These are phyloP conservation scores for Oncorhynchus masou DNA, from an alignment of 2,113 vertebrate species.

Conservation along the genomic window DNA sequence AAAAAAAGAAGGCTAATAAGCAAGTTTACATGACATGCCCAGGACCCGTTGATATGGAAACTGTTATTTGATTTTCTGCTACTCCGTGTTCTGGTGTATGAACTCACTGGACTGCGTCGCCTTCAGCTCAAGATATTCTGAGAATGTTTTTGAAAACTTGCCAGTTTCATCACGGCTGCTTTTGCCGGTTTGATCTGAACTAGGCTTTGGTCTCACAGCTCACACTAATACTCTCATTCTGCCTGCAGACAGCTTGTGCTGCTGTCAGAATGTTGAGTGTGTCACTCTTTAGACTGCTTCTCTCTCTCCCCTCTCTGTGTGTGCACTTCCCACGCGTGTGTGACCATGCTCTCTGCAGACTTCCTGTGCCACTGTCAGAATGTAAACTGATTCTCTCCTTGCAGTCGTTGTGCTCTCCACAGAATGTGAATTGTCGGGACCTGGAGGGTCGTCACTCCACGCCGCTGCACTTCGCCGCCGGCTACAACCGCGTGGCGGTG, in stretches of 20 bases:
- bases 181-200: background rate
- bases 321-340: too few species aligned
- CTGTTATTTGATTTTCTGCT: background rate
- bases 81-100: too few species aligned
- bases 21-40: background rate
- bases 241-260: background rate
- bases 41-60: background rate
- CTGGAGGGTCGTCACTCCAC: slow-evolving; percentile 97
- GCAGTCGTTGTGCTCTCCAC: slow-evolving; percentile 93
- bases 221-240: background rate
- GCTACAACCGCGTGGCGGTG: slow-evolving; percentile 93
- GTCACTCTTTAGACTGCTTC: background rate
- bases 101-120: too few species aligned
- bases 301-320: too few species aligned
- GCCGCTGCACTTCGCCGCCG: slow-evolving; percentile 94
- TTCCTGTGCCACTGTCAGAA: too few species aligned
- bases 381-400: slow-evolving; percentile 3
- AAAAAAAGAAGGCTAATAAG: background rate
- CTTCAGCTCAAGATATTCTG: too few species aligned
- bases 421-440: slow-evolving; percentile 98
- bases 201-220: background rate
- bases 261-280: background rate
- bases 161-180: background rate
- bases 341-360: too few species aligned
- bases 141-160: background rate